phyloP scores from a whole-genome alignment of 1,140 invertebrate species.

The Carposina sasakii region DNA sequence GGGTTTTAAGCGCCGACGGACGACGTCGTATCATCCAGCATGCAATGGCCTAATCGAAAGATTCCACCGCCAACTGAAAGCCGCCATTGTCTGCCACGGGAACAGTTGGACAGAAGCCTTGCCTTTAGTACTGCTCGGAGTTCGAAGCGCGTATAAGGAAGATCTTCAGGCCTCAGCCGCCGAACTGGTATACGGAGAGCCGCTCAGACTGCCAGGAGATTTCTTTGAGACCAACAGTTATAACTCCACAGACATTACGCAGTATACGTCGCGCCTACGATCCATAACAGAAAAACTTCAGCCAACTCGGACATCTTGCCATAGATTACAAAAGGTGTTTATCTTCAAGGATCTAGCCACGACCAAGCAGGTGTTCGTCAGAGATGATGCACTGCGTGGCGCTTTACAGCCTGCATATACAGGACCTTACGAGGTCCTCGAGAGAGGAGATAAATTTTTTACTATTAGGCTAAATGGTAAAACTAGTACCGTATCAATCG shows the following conservation, averaged over 20 bases:
- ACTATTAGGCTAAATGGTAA: background rate
- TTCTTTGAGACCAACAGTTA: slow-evolving; percentile 25
- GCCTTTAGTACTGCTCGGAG: slow-evolving; percentile 49
- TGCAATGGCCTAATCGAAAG: slow-evolving; percentile 56
- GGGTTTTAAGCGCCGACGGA: slow-evolving; percentile 20
- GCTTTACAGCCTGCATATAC: slow-evolving; percentile 18
- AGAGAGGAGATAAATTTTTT: background rate
- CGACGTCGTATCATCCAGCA: slow-evolving; percentile 48
- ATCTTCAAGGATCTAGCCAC: slow-evolving; percentile 22
- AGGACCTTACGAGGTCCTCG: slow-evolving; percentile 9
- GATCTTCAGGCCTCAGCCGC: slow-evolving; percentile 34
- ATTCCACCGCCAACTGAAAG: slow-evolving; percentile 48
- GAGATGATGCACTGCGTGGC: slow-evolving; percentile 11
- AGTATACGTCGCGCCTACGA: slow-evolving; percentile 18
- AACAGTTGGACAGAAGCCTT: slow-evolving; percentile 38
- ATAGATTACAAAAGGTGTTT: slow-evolving; percentile 14
- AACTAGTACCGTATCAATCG: background rate
- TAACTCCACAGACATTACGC: slow-evolving; percentile 7
- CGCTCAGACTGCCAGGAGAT: slow-evolving; percentile 28
- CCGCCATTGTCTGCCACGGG: slow-evolving; percentile 32
- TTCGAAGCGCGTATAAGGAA: slow-evolving; percentile 33
- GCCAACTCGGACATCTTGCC: slow-evolving; percentile 18
- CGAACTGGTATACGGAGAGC: slow-evolving; percentile 12
- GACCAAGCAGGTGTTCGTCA: slow-evolving; percentile 24
- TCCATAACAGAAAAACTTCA: slow-evolving; percentile 13